Evolutionary conservation across 2,888 invertebrate genomes (phyloP).

Genomic region (Microchrysa polita): DNA sequence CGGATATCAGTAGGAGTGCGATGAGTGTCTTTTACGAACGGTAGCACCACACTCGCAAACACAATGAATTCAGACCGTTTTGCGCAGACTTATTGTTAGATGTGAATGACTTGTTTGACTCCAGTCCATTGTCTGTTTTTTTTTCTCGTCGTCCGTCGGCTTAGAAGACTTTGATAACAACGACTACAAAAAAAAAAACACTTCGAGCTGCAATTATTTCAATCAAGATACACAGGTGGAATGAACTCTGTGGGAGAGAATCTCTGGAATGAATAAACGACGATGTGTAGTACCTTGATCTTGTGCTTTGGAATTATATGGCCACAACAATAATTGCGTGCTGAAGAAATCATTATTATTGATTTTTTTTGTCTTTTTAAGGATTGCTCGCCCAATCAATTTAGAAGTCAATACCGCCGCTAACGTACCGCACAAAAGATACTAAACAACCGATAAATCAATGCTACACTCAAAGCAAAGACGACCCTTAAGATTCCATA

Average conservation of each 20-base stretch:
- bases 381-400: too few species aligned
- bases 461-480: not conserved
- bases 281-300: slow-evolving; percentile 25
- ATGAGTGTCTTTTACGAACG: slow-evolving; percentile 8
- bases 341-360: not conserved
- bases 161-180: too few species aligned
- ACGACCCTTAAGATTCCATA: not conserved
- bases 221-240: not conserved
- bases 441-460: slow-evolving; percentile 24
- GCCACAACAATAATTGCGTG: not conserved
- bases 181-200: not conserved
- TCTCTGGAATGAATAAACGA: not conserved
- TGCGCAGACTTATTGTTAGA: slow-evolving; percentile 31
- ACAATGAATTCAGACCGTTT: slow-evolving; percentile 27
- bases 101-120: slow-evolving; percentile 27
- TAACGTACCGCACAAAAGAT: too few species aligned
- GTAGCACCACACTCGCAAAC: slow-evolving; percentile 21
- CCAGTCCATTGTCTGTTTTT: slow-evolving; percentile 19
- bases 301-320: slow-evolving; percentile 18
- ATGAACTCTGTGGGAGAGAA: slow-evolving; percentile 26
- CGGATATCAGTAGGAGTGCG: not conserved
- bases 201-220: slow-evolving; percentile 18
- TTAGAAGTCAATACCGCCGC: too few species aligned
- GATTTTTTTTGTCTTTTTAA: not conserved
- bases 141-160: not conserved